These are phyloP conservation scores for Melanotus villosus DNA, from an alignment of 2,888 invertebrate species.

Conservation along the genomic window DNA sequence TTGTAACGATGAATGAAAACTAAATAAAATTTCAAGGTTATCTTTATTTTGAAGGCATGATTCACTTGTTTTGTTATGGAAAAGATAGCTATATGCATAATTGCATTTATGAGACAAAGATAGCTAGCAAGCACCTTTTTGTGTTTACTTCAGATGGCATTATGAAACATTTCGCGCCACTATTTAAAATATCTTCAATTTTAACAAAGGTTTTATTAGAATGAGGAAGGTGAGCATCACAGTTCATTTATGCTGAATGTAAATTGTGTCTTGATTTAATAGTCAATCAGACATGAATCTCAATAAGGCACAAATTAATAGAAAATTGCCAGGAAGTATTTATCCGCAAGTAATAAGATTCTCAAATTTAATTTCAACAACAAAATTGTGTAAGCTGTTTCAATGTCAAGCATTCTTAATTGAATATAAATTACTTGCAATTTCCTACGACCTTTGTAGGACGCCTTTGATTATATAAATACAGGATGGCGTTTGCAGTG, in stretches of 20 bases:
- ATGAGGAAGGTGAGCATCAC: too few species aligned
- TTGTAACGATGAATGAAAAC: too few species aligned
- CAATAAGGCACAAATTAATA: too few species aligned
- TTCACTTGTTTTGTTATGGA: constrained; percentile 3
- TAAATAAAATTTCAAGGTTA: constrained; percentile 31
- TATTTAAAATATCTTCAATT: too few species aligned
- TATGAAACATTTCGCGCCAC: too few species aligned
- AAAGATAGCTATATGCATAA: neutral
- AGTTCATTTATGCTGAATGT: too few species aligned
- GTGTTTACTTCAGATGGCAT: neutral
- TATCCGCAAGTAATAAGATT: too few species aligned
- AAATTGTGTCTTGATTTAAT: too few species aligned
- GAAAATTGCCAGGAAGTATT: too few species aligned
- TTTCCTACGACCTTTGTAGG: constrained; percentile 13
- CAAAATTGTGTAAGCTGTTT: neutral
- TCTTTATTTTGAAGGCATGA: constrained; percentile 20
- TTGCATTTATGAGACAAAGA: neutral
- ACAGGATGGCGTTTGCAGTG: neutral
- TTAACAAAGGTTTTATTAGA: too few species aligned
- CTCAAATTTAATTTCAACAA: too few species aligned
- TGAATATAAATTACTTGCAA: neutral
- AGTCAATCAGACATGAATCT: too few species aligned
- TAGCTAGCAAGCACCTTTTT: neutral
- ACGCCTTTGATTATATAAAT: constrained; percentile 2
- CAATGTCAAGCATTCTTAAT: neutral